Base-by-base conservation (phyloP, 2,113 vertebrate genomes). In the Suncus etruscus region DNA sequence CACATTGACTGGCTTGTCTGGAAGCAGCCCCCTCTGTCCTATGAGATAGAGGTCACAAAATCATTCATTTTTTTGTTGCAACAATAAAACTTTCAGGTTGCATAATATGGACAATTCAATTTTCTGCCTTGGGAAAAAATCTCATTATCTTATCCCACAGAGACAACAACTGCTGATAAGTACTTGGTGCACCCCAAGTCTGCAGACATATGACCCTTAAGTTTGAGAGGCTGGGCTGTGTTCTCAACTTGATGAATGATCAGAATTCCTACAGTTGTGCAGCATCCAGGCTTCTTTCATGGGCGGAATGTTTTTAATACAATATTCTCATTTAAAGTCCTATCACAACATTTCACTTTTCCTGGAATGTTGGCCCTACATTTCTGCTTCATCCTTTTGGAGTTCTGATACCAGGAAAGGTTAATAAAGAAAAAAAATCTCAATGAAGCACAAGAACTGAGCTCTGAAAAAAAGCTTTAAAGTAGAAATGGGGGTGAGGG, bases 251-350 rank as follows among this genome's bases (percentile, higher is more conserved):
- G 58, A 92, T 91, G 91, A 91, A 61, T 29, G 91, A 81, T 93
- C 39, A 39, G 39, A 39, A 39, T 39, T 39, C 39, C 74, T 63
- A 16, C 85, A 89, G 87, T 88, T 91, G 76, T 90, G 86, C 94
- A 70, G 32, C 83, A 66, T 77, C 68, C 95, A 94, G 90, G 83
- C 89, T 95, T 95, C 91, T 91, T 80, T 68, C 88, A 84, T 90
- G 81, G 87, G 85, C 88, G 91, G 88, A 95, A 94, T 96, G 93
- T 91, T 93, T 94, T 94, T 90, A 95, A 91, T 90, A 88, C 51
- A 90, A 88, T 93, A 90, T 94, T 93, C 94, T 91, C 92, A 94
- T 95, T 97, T 91, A 97, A 95, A 97, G 95, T 58, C 88, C 94
- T 94, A 91, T 95, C 92, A 76, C 87, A 94, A 75, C 95, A 95